Percentiles rank a stretch among this genome's conserved stretches.
Evolutionary conservation across 2,113 vertebrate species (phyloP).

Genomic region (Microtus richardsoni): DNA sequence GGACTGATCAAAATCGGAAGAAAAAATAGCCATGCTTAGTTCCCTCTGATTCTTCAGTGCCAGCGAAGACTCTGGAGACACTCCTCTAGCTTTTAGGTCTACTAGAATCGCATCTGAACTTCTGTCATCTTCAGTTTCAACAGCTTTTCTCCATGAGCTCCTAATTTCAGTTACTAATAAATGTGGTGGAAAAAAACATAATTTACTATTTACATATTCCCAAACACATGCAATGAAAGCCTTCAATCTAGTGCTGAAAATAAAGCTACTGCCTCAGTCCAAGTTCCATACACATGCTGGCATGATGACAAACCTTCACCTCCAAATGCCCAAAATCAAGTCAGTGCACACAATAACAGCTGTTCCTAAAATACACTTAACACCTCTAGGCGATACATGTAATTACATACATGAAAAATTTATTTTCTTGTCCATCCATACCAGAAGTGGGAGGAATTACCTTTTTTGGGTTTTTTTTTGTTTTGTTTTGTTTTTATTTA

Average conservation of each 20-base stretch:
- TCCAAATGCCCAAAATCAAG: conserved; percentile 1
- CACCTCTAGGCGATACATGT: neutral
- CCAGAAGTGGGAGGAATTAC: neutral
- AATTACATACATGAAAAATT: neutral
- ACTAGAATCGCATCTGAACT: neutral
- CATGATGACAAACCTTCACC: neutral
- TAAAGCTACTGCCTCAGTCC: conserved; percentile 33
- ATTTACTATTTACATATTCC: conserved; percentile 51
- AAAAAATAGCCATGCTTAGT: neutral
- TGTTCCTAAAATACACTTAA: conserved; percentile 32
- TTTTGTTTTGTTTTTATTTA: too few relatives aligned
- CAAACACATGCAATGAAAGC: conserved; percentile 41
- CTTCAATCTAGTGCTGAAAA: conserved; percentile 38
- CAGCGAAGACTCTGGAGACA: neutral
- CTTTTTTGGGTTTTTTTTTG: neutral
- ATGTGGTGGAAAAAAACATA: neutral
- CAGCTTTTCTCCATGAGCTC: conserved; percentile 86
- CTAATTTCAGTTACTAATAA: conserved; percentile 86
- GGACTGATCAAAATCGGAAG: conserved; percentile 35
- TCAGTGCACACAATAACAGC: conserved; percentile 27
- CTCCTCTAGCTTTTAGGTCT: conserved; percentile 15
- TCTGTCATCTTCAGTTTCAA: conserved; percentile 71
- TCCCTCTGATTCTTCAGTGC: neutral
- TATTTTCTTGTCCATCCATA: neutral
- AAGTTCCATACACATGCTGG: neutral